These are phyloP conservation scores for Acrocephalus kingi DNA, from an alignment of 2,113 vertebrate species.

Conservation along the genomic window DNA sequence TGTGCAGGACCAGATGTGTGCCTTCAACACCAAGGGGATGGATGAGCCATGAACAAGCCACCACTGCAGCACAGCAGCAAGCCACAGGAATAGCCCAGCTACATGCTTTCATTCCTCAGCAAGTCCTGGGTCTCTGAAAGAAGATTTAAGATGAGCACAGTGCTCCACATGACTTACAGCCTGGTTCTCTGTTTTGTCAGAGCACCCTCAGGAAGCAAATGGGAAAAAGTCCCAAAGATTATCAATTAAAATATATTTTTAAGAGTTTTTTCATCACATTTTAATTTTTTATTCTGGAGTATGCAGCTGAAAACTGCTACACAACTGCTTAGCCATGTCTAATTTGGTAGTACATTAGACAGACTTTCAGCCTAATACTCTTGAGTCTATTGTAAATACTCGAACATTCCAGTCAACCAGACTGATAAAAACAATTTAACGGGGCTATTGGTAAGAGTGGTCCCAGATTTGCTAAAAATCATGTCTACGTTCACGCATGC, in stretches of 20 bases:
- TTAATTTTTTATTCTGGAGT: not conserved
- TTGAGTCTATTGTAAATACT: conserved; percentile 71
- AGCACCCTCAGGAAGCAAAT: not conserved
- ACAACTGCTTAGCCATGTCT: conserved; percentile 71
- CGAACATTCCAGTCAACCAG: conserved; percentile 76
- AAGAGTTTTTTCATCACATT: not conserved
- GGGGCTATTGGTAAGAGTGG: conserved; percentile 63
- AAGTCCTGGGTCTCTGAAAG: not conserved
- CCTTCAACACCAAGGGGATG: not conserved
- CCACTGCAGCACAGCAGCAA: not conserved
- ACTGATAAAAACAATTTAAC: conserved; percentile 81
- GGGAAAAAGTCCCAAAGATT: not conserved
- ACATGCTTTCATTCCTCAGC: not conserved
- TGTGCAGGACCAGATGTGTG: not conserved
- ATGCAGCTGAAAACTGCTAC: conserved; percentile 41
- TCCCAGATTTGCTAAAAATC: conserved; percentile 71
- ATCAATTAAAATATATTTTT: not conserved
- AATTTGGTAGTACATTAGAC: conserved; percentile 59
- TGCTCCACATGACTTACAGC: not conserved
- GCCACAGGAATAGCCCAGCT: not conserved
- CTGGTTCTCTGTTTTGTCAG: not conserved
- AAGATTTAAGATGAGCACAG: not conserved
- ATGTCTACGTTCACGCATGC: conserved; percentile 54
- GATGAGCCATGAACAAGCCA: not conserved
- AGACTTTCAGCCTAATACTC: conserved; percentile 69